Conservation (phyloP, 1,140 invertebrate species). For the Tribolium castaneum region DNA sequence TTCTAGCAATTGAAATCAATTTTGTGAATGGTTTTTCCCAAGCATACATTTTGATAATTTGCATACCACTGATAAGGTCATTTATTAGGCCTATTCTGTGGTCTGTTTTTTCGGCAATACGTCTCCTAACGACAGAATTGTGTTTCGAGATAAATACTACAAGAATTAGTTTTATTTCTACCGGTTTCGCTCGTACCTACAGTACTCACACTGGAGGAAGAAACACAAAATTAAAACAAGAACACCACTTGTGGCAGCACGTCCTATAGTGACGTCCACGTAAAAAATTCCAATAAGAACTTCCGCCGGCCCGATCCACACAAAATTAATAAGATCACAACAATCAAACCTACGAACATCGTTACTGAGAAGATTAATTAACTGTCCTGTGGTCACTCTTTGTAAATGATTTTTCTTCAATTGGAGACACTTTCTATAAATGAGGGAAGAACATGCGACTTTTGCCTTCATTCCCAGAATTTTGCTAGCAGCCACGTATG, state of each 20-base stretch:
- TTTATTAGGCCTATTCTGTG: conserved; percentile 2
- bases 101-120: not conserved
- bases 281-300: not conserved
- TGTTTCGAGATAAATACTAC: not conserved
- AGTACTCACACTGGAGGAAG: not conserved
- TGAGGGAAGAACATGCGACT: conserved; percentile 81
- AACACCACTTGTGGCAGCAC: not conserved
- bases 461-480: conserved; percentile 81
- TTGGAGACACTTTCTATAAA: conserved; percentile 82
- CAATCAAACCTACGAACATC: conserved; percentile 78
- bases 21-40: conserved; percentile 10
- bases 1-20: not conserved
- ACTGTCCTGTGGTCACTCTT: conserved; percentile 83
- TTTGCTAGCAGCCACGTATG: conserved; percentile 78
- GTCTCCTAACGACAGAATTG: not conserved
- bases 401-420: conserved; percentile 76
- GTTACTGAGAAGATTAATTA: conserved; percentile 88
- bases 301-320: not conserved
- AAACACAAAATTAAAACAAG: not conserved
- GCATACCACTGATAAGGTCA: not conserved
- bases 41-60: conserved; percentile 1
- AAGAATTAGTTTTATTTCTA: not conserved
- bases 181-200: not conserved
- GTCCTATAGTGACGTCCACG: not conserved
- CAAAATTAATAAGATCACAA: not conserved